These are phyloP conservation scores for Samia ricini DNA, from an alignment of 1,140 invertebrate genomes.

Conservation along the genomic window DNA sequence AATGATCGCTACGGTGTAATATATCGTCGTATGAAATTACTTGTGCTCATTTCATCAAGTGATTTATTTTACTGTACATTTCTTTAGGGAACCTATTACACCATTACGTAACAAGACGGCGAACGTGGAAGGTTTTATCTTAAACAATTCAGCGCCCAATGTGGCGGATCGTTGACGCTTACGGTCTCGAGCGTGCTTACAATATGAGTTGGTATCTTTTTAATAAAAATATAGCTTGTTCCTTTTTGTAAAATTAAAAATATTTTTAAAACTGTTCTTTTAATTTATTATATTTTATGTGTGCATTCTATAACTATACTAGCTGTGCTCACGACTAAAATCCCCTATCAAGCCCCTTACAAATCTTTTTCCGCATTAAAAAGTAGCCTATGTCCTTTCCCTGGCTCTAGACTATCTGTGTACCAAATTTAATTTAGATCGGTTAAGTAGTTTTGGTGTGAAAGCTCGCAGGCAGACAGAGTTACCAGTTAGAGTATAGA, in stretches of 20 bases:
- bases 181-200: not conserved
- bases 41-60: not conserved
- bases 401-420: constrained; percentile 10
- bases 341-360: too few species aligned
- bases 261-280: too few species aligned
- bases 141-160: not conserved
- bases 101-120: not conserved
- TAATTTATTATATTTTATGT: too few species aligned
- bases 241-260: too few species aligned
- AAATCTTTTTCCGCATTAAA: too few species aligned
- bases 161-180: not conserved
- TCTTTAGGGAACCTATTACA: not conserved
- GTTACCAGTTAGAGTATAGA: too few species aligned
- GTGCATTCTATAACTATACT: too few species aligned
- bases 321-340: too few species aligned
- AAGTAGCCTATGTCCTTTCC: constrained; percentile 13
- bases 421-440: constrained; percentile 15
- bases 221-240: not conserved
- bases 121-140: not conserved
- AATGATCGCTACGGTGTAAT: too few species aligned
- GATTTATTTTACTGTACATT: not conserved
- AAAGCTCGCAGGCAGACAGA: too few species aligned
- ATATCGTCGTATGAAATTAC: too few species aligned
- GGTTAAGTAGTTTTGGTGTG: too few species aligned
- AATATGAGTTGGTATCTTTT: not conserved